phyloP scores from a whole-genome alignment of 2,888 invertebrate species.

The Elaeidobius kamerunicus region DNA sequence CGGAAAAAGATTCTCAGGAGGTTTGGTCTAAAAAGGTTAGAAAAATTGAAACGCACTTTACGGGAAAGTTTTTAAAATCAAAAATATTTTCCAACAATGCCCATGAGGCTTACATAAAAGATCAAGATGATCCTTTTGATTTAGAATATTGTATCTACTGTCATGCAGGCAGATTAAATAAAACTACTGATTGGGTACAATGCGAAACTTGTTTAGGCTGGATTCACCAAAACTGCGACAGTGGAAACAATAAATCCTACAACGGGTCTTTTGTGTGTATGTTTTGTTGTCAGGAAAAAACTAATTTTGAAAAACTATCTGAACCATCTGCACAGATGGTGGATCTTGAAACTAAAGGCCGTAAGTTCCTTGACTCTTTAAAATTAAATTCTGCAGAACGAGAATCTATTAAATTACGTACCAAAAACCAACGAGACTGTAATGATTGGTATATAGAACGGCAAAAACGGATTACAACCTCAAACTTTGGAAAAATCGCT shows the following conservation, averaged over 20 bases:
- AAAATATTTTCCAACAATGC: no score
- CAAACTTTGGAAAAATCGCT: slow-evolving; percentile 4
- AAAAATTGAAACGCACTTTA: not conserved
- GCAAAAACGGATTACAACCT: not conserved
- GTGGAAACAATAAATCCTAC: not conserved
- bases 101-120: not conserved
- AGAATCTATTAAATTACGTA: not conserved
- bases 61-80: not conserved
- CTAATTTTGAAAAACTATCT: not conserved
- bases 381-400: not conserved
- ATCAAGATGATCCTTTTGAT: slow-evolving; percentile 1
- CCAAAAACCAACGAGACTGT: not conserved
- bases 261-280: not conserved
- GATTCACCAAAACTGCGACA: slow-evolving; percentile 19
- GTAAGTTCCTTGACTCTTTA: not conserved
- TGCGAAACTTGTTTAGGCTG: slow-evolving; percentile 18
- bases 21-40: not conserved
- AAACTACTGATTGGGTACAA: slow-evolving; percentile 12
- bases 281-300: not conserved
- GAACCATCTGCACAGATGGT: no score
- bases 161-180: slow-evolving; percentile 8
- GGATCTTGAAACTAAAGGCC: not conserved
- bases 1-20: not conserved
- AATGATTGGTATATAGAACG: slow-evolving; percentile 1
- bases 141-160: slow-evolving; percentile 18